phyloP scores from a whole-genome alignment of 2,113 vertebrate species.

The Glaucomys volans region DNA sequence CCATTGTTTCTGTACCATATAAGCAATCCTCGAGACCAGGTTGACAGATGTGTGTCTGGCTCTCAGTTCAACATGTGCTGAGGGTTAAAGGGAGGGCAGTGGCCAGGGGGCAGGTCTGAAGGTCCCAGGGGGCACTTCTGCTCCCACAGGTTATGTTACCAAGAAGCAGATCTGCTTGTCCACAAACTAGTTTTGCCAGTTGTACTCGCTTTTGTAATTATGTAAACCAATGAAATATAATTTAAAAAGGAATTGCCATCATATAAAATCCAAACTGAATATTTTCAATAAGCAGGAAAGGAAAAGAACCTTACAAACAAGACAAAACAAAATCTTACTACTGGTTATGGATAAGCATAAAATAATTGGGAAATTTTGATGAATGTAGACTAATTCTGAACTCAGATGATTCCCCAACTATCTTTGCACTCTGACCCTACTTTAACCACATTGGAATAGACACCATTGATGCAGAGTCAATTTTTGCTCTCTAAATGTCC shows the following conservation, averaged over 20 bases:
- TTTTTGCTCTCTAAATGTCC: neutral
- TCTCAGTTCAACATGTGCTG: neutral
- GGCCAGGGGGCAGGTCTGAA: neutral
- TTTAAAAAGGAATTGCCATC: neutral
- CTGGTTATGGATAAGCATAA: neutral
- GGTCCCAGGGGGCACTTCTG: neutral
- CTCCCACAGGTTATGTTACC: neutral
- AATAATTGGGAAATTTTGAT: neutral
- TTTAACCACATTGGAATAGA: neutral
- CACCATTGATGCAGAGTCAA: neutral
- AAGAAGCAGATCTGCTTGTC: neutral
- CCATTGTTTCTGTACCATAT: neutral
- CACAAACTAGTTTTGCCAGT: neutral
- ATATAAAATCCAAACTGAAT: slow-evolving; percentile 1
- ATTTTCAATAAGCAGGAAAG: neutral
- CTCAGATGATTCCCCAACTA: neutral
- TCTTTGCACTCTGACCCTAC: neutral
- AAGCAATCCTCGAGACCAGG: neutral
- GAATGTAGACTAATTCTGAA: neutral
- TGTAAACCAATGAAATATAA: neutral
- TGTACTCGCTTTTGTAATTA: neutral
- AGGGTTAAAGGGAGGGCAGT: fast-evolving
- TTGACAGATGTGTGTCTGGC: neutral
- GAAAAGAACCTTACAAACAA: neutral
- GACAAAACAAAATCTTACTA: neutral